Conservation (phyloP, 2,888 invertebrate species). For the Epirrita christyi region DNA sequence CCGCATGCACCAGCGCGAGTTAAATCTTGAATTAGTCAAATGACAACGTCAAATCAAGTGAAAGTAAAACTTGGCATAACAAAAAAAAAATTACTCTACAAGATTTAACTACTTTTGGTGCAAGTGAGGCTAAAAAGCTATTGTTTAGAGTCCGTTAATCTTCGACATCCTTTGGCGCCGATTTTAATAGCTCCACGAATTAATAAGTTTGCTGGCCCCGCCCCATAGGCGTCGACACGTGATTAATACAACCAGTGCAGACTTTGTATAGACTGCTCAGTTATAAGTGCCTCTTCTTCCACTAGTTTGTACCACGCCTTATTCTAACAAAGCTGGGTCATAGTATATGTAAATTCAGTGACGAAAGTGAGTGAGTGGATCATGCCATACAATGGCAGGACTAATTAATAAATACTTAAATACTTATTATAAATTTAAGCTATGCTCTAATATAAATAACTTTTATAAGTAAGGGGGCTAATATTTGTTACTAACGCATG, state of each 20-base stretch:
- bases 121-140: slow-evolving; percentile 2
- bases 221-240: slow-evolving; percentile 79
- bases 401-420: slow-evolving; percentile 72
- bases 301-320: slow-evolving; percentile 61
- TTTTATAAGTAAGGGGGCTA: no score
- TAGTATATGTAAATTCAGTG: slow-evolving; percentile 38
- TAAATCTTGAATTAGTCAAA: no score
- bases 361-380: slow-evolving; percentile 13
- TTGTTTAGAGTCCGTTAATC: slow-evolving; percentile 34
- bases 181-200: slow-evolving; percentile 77
- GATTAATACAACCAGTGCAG: slow-evolving; percentile 74
- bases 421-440: slow-evolving; percentile 53
- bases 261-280: slow-evolving; percentile 64
- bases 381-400: slow-evolving; percentile 45
- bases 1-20: not conserved
- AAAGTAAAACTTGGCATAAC: no score
- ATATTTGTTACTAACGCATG: not conserved
- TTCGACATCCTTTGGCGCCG: slow-evolving; percentile 60
- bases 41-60: no score
- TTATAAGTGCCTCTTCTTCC: slow-evolving; percentile 57
- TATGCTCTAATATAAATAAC: no score
- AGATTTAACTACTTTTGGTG: not conserved
- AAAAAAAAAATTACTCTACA: not conserved
- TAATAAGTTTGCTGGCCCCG: slow-evolving; percentile 75
- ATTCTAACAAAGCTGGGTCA: slow-evolving; percentile 33